Conservation (phyloP, 2,888 invertebrate genomes). For the Andrena praecox region DNA sequence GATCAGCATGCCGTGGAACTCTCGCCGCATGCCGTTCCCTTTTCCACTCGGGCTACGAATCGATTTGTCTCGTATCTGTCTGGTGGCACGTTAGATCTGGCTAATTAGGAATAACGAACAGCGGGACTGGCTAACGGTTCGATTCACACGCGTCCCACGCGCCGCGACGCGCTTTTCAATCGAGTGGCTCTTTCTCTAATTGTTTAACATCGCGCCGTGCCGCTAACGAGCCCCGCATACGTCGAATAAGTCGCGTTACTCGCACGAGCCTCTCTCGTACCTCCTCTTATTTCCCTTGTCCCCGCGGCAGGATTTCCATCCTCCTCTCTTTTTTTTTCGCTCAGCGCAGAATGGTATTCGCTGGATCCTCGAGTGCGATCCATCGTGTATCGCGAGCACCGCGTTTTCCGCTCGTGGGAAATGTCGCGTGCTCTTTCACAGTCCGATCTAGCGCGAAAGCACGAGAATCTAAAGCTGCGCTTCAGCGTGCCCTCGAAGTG, state of each 20-base stretch:
- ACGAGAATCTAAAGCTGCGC: too few species aligned
- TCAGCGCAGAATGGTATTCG: slow-evolving; percentile 16
- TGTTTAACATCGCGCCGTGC: slow-evolving; percentile 59
- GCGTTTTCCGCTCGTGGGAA: slow-evolving; percentile 15
- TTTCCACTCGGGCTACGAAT: slow-evolving; percentile 44
- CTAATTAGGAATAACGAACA: slow-evolving; percentile 75
- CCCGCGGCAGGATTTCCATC: neutral
- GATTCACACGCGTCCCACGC: slow-evolving; percentile 77
- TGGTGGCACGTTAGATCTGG: slow-evolving; percentile 65
- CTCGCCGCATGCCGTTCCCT: slow-evolving; percentile 17
- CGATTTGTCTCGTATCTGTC: slow-evolving; percentile 60
- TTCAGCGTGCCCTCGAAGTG: too few species aligned
- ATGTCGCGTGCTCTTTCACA: neutral
- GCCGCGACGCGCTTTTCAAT: slow-evolving; percentile 59
- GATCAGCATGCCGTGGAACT: slow-evolving; percentile 41
- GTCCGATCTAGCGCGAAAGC: slow-evolving; percentile 8
- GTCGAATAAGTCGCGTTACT: slow-evolving; percentile 47
- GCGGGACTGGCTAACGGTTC: slow-evolving; percentile 66
- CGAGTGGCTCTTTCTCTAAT: slow-evolving; percentile 64
- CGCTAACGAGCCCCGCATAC: slow-evolving; percentile 56
- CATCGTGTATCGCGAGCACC: neutral
- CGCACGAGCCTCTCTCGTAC: slow-evolving; percentile 27
- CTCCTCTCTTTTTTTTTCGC: neutral
- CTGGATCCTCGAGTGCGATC: slow-evolving; percentile 1
- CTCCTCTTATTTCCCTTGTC: slow-evolving; percentile 12